phyloP scores from a whole-genome alignment of 2,113 vertebrate species.

The Sitta europaea region DNA sequence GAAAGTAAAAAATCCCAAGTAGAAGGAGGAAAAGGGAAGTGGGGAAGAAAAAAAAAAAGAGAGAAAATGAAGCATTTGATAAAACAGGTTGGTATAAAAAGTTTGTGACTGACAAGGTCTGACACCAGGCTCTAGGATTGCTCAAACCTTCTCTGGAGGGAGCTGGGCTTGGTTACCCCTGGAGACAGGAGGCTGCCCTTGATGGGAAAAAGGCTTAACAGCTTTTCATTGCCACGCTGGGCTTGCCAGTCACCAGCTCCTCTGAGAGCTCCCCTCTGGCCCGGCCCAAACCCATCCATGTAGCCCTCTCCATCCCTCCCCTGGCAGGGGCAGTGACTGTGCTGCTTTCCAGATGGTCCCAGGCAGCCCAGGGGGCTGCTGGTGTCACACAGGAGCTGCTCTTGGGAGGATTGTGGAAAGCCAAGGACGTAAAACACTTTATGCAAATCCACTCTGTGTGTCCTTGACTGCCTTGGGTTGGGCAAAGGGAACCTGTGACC shows the following conservation, averaged over 20 bases:
- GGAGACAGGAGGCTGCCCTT: background rate
- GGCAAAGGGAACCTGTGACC: background rate
- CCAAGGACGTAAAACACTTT: background rate
- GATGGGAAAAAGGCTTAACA: background rate
- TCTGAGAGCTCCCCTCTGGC: background rate
- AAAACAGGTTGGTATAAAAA: background rate
- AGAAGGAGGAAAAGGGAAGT: background rate
- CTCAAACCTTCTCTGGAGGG: background rate
- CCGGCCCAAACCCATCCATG: background rate
- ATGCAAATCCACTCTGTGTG: slow-evolving; percentile 49
- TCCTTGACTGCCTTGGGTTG: background rate
- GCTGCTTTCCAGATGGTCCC: background rate
- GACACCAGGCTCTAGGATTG: background rate
- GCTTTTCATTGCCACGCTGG: background rate
- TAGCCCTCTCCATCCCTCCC: background rate
- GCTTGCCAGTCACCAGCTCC: background rate
- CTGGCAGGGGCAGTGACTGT: background rate
- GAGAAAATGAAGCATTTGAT: background rate
- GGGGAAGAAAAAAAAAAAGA: background rate
- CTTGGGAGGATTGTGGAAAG: background rate
- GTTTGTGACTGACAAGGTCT: background rate
- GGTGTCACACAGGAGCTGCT: background rate
- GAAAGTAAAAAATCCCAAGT: background rate
- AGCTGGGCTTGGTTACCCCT: background rate
- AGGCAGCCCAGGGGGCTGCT: background rate